Conservation (phyloP, 64 coral and sea anemone genomes). For the Porites australiensis region DNA sequence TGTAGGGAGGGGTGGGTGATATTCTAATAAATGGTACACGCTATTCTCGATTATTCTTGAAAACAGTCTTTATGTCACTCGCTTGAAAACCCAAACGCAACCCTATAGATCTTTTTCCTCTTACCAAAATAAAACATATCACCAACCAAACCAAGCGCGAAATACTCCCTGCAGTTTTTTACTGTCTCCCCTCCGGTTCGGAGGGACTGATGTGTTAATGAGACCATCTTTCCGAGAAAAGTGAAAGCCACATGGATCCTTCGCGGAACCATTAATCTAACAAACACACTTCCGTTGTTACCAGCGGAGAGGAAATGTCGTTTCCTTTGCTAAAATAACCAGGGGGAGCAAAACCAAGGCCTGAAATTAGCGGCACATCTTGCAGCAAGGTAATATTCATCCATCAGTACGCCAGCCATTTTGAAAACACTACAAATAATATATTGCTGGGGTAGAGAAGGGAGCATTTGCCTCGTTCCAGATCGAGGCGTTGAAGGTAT, state of each 20-base stretch:
- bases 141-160: too few relatives aligned
- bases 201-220: not conserved
- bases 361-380: not conserved
- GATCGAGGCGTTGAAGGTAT: not conserved
- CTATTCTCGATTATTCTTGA: too few relatives aligned
- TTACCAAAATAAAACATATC: too few relatives aligned
- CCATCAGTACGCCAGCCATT: not conserved
- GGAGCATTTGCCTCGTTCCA: not conserved
- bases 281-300: not conserved
- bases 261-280: not conserved
- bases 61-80: too few relatives aligned
- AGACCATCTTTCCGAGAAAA: constrained; percentile 12
- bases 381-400: too few relatives aligned
- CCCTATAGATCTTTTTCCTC: too few relatives aligned
- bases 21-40: too few relatives aligned
- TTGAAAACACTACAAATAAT: not conserved
- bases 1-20: too few relatives aligned
- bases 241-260: not conserved
- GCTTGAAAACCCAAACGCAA: too few relatives aligned
- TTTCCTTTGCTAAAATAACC: not conserved
- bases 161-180: too few relatives aligned
- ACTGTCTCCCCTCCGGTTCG: not conserved
- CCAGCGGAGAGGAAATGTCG: not conserved
- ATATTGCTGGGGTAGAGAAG: not conserved
- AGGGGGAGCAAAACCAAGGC: not conserved